Evolutionary conservation across 2,797 vertebrate species (phyloP).

Genomic region (Lindbergichthys nudifrons): DNA sequence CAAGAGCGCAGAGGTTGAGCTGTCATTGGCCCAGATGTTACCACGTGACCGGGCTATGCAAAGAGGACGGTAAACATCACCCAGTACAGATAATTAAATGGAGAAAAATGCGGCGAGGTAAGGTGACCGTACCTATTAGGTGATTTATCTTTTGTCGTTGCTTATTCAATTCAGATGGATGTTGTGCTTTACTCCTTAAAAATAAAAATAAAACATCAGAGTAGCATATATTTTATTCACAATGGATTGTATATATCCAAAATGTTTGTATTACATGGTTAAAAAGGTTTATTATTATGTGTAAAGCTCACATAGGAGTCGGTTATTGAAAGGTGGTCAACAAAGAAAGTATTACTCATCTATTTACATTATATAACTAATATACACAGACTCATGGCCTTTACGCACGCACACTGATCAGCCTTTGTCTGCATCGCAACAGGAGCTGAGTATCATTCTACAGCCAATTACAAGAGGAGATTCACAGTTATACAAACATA

Average conservation of each 20-base stretch:
- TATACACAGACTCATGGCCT: conserved; percentile 15
- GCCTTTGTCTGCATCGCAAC: conserved; percentile 44
- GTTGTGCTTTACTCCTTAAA: conserved; percentile 12
- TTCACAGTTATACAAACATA: neutral
- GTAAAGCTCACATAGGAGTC: neutral
- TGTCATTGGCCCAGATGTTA: conserved; percentile 86
- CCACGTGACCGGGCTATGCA: conserved; percentile 92
- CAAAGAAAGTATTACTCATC: neutral
- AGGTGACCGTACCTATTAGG: conserved; percentile 64
- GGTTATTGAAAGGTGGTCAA: neutral
- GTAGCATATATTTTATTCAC: neutral
- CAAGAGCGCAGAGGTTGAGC: conserved; percentile 81
- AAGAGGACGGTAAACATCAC: conserved; percentile 90
- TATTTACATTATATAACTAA: neutral
- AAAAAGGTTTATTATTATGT: neutral
- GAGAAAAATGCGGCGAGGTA: conserved; percentile 82
- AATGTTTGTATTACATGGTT: neutral
- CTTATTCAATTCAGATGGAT: conserved; percentile 19
- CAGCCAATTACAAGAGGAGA: neutral
- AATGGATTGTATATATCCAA: neutral
- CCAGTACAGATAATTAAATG: conserved; percentile 85
- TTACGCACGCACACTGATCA: conserved; percentile 32
- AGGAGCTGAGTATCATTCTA: neutral
- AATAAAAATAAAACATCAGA: neutral
- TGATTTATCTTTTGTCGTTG: conserved; percentile 42